Conservation (phyloP, 2,888 invertebrate genomes). For the Lamproptera curius region DNA sequence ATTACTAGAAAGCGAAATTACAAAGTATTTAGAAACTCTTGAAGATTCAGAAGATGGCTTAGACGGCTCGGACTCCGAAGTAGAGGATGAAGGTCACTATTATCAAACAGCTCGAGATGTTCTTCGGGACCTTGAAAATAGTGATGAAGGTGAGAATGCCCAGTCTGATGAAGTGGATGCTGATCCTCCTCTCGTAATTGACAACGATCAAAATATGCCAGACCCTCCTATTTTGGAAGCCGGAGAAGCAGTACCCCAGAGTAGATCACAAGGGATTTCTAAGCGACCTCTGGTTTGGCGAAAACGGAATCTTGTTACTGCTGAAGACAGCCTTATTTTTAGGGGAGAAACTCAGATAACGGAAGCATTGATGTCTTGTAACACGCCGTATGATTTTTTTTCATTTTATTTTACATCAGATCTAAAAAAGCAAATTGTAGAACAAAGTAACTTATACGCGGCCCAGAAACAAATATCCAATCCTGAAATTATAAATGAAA, state of each 20-base stretch:
- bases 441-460: constrained; percentile 32
- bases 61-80: constrained; percentile 36
- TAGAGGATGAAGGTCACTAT: constrained; percentile 36
- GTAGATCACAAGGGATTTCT: constrained; percentile 35
- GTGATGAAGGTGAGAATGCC: constrained; percentile 33
- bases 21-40: constrained; percentile 38
- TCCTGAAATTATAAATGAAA: constrained; percentile 35
- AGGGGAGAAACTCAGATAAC: constrained; percentile 34
- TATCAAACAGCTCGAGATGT: constrained; percentile 36
- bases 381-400: constrained; percentile 35
- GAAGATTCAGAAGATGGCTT: constrained; percentile 37
- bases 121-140: constrained; percentile 36
- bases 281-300: constrained; percentile 38
- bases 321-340: constrained; percentile 35
- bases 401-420: constrained; percentile 36
- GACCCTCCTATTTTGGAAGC: constrained; percentile 36
- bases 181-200: constrained; percentile 34
- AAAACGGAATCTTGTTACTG: constrained; percentile 36
- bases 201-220: constrained; percentile 33
- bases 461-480: constrained; percentile 36
- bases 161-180: constrained; percentile 33
- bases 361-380: constrained; percentile 29
- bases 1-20: constrained; percentile 37
- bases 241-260: constrained; percentile 32
- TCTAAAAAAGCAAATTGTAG: constrained; percentile 34